Evolutionary conservation across 2,113 vertebrate species (phyloP), one percentile per base, ranked within the genome.

Genomic region (Geococcyx californianus): DNA sequence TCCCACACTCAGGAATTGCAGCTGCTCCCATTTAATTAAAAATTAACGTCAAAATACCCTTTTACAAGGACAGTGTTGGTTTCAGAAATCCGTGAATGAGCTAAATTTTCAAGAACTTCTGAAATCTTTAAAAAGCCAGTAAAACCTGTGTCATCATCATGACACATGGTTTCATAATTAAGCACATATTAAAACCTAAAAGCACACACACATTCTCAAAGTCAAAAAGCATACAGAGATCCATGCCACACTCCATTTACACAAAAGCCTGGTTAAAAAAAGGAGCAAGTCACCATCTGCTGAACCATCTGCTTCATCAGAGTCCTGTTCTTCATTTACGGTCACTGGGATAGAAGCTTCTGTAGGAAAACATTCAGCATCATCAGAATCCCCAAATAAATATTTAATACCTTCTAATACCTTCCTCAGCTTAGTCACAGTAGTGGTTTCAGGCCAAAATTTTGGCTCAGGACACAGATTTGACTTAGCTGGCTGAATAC

Each of bases 201-300:
- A 89, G 58, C 81, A 77, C 59, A 58, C 12, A 33, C 13, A 72
- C 26, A 58, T 20, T 87, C 77, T 91, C 80, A 94, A 96, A 96
- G 91, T 96, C 96, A 95, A 91, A 94, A 95, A 90, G 74, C 69
- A 67, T 42, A 56, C 64, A 90, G 77, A 76, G 55, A 87, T 85
- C 84, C 80, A 89, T 59, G 86, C 84, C 94, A 94, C 81, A 94
- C 68, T 94, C 77, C 93, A 88, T 94, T 90, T 94, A 82, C 78
- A 92, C 90, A 96, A 94, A 96, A 96, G 90, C 91, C 80, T 90
- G 63, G 91, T 92, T 91, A 89, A 95, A 96, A n/a, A 96, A 96
- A 96, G 96, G 92, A 96, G 95, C 96, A 94, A 96, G 80, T 88
- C 86, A 92, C 95, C 96, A 96, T 97, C 93, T 97, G 94, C 90